phyloP scores from a whole-genome alignment of 2,113 vertebrate species.

The Callionymus lyra region DNA sequence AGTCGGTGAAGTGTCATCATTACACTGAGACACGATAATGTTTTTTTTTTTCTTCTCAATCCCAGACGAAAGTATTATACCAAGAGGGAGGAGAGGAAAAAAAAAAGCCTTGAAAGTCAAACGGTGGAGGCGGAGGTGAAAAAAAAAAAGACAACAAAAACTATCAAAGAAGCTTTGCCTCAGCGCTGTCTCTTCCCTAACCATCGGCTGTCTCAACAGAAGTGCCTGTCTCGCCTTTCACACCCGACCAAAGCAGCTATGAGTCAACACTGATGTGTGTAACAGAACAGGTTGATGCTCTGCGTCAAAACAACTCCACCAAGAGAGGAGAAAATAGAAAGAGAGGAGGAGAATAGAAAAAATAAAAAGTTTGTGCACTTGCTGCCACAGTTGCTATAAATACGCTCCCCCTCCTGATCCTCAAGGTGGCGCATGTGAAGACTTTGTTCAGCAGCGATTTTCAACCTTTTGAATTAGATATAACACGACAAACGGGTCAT shows the following conservation, averaged over 20 bases:
- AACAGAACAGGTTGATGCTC: conserved; percentile 44
- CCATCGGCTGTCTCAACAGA: conserved; percentile 44
- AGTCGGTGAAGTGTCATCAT: conserved; percentile 51
- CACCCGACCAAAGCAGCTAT: conserved; percentile 47
- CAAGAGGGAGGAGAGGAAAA: conserved; percentile 1
- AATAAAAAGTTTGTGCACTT: conserved; percentile 58
- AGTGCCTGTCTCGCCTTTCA: conserved; percentile 43
- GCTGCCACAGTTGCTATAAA: conserved; percentile 51
- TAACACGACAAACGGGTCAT: too few relatives aligned
- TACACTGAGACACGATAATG: conserved; percentile 35
- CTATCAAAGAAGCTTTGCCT: conserved; percentile 44
- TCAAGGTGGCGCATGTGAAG: conserved; percentile 25
- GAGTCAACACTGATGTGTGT: conserved; percentile 47
- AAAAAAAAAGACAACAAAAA: conserved; percentile 31
- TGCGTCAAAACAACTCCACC: conserved; percentile 32
- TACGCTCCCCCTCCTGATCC: conserved; percentile 40
- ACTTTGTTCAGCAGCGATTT: too few relatives aligned
- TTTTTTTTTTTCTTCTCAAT: too few relatives aligned
- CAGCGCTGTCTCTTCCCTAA: conserved; percentile 44
- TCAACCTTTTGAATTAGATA: too few relatives aligned
- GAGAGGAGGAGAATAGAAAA: background rate
- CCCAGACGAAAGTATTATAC: too few relatives aligned
- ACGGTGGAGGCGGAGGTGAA: conserved; percentile 28
- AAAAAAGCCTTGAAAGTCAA: conserved; percentile 57
- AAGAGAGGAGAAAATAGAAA: conserved; percentile 16